phyloP scores from a whole-genome alignment of 2,888 invertebrate genomes.

The Empis stercorea region DNA sequence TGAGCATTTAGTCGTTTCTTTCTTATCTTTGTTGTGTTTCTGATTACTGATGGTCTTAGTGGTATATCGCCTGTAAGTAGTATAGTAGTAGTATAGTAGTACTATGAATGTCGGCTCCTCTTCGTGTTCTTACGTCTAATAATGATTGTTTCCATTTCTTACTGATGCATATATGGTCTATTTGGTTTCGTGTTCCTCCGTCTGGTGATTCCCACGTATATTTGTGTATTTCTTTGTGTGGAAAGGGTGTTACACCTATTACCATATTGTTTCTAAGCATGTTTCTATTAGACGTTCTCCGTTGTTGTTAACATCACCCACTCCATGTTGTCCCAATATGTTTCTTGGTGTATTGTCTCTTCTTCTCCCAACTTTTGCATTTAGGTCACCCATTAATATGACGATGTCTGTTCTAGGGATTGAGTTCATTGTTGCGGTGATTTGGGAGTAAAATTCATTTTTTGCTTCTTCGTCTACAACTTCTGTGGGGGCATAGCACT shows the following conservation, averaged over 20 bases:
- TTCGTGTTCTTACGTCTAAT: background rate
- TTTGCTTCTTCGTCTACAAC: background rate
- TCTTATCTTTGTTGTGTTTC: background rate
- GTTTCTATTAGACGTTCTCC: background rate
- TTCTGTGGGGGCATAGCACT: constrained; percentile 3
- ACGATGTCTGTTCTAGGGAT: background rate
- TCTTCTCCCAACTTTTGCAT: background rate
- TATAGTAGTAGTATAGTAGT: too few relatives aligned
- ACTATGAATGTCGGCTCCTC: background rate
- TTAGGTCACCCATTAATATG: background rate
- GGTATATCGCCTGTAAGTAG: background rate
- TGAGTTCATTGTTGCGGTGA: background rate
- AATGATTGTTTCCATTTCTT: background rate
- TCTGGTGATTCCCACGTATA: background rate
- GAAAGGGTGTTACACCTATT: background rate
- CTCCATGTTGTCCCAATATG: background rate
- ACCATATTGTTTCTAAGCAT: background rate
- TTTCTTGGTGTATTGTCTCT: background rate
- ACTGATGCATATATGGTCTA: background rate
- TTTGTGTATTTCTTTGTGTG: background rate
- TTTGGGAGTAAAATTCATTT: background rate
- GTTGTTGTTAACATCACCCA: background rate
- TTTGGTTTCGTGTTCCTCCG: background rate
- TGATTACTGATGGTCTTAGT: background rate
- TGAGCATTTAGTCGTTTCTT: too few relatives aligned